Conservation (phyloP, 2,888 invertebrate genomes). For the Maniola hyperantus region DNA sequence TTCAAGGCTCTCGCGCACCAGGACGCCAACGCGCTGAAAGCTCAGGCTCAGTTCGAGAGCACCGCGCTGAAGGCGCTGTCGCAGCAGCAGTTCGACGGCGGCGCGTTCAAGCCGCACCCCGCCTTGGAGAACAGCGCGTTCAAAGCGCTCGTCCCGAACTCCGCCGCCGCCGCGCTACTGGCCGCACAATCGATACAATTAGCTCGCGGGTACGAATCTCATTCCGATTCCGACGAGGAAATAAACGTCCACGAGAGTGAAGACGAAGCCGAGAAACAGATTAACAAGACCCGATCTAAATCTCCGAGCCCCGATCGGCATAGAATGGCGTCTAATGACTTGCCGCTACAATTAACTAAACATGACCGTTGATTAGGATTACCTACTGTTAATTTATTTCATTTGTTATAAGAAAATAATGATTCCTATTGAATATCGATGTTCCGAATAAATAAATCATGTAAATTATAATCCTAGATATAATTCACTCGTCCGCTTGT, state of each 20-base stretch:
- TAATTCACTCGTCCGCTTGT: conserved; percentile 63
- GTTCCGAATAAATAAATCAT: conserved; percentile 62
- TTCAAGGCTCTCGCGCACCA: conserved; percentile 89
- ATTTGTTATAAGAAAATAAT: conserved; percentile 61
- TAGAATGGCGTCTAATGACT: conserved; percentile 65
- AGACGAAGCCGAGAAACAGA: conserved; percentile 79
- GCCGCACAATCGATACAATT: conserved; percentile 76
- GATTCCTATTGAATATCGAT: conserved; percentile 64
- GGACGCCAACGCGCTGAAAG: conserved; percentile 82
- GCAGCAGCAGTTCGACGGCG: conserved; percentile 63
- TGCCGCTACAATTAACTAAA: conserved; percentile 88
- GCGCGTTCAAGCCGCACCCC: conserved; percentile 74
- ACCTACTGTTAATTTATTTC: conserved; percentile 57
- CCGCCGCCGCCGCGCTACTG: conserved; percentile 84
- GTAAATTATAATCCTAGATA: conserved; percentile 56
- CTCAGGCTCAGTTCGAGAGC: conserved; percentile 79
- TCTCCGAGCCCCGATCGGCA: conserved; percentile 74
- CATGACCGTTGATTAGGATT: conserved; percentile 83
- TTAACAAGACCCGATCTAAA: conserved; percentile 68
- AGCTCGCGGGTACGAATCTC: conserved; percentile 76
- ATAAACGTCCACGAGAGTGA: conserved; percentile 92
- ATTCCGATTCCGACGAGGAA: conserved; percentile 88
- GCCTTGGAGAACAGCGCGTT: conserved; percentile 93
- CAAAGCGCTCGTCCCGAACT: conserved; percentile 87
- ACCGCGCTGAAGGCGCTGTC: conserved; percentile 80